These are phyloP conservation scores for Tangara arthus DNA, from an alignment of 2,797 vertebrate genomes.

Conservation along the genomic window DNA sequence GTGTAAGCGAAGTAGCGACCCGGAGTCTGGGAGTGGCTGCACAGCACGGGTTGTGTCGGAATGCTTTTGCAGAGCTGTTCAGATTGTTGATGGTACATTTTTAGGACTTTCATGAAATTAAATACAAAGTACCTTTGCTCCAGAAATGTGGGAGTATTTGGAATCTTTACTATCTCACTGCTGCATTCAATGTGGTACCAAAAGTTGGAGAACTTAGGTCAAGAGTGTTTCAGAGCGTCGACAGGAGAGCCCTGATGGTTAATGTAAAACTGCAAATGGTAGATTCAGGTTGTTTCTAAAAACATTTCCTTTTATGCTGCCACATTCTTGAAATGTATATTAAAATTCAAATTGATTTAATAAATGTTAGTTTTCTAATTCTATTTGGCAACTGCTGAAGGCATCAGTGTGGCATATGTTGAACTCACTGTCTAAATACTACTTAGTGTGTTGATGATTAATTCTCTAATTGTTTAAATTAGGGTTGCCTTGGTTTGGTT, in stretches of 20 bases:
- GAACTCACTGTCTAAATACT: slow-evolving; percentile 39
- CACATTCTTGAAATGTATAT: slow-evolving; percentile 91
- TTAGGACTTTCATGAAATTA: slow-evolving; percentile 74
- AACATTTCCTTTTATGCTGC: slow-evolving; percentile 87
- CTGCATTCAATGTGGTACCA: slow-evolving; percentile 52
- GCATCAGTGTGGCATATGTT: slow-evolving; percentile 71
- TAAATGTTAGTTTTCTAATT: slow-evolving; percentile 99
- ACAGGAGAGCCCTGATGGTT: slow-evolving; percentile 83
- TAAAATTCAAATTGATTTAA: slow-evolving; percentile 90
- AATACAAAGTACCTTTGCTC: slow-evolving; percentile 65
- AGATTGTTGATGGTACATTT: slow-evolving; percentile 65
- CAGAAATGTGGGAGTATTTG: slow-evolving; percentile 64
- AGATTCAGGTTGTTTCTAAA: slow-evolving; percentile 83
- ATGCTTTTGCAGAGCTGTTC: slow-evolving; percentile 72
- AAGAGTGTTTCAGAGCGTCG: slow-evolving; percentile 70
- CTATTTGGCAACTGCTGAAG: slow-evolving; percentile 76
- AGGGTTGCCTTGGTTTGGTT: slow-evolving; percentile 44
- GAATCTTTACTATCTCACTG: slow-evolving; percentile 58
- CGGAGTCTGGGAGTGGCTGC: slow-evolving; percentile 57
- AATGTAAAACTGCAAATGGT: slow-evolving; percentile 77
- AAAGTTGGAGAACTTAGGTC: slow-evolving; percentile 61
- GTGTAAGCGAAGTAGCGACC: slow-evolving; percentile 65
- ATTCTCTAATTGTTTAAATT: slow-evolving; percentile 62
- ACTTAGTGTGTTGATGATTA: slow-evolving; percentile 39
- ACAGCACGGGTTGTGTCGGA: slow-evolving; percentile 53